A percentile compares a stretch with the other conserved stretches of the same genome.
These are phyloP conservation scores for Trilocha varians DNA, from an alignment of 2,888 invertebrate species.

Conservation along the genomic window DNA sequence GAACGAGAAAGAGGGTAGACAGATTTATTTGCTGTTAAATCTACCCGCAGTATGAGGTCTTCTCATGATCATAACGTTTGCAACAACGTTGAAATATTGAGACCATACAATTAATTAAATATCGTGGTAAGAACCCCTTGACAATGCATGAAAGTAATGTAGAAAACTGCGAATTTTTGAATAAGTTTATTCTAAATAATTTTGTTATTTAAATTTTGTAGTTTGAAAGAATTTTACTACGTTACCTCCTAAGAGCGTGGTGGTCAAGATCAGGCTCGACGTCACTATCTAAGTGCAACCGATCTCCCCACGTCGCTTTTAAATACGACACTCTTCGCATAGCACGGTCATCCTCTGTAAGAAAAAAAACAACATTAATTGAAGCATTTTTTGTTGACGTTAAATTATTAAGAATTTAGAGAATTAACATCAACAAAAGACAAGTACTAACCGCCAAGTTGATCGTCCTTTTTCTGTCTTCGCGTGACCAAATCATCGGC, in stretches of 20 bases:
- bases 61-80: no score
- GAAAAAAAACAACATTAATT: conserved; percentile 21
- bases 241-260: conserved; percentile 76
- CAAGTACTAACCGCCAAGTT: conserved; percentile 57
- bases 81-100: no score
- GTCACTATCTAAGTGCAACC: conserved; percentile 82
- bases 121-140: no score
- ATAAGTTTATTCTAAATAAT: no score
- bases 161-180: no score
- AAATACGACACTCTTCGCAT: conserved; percentile 94
- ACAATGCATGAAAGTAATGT: no score
- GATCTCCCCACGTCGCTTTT: conserved; percentile 90
- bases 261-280: conserved; percentile 74
- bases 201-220: no score
- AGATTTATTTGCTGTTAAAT: no score
- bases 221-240: neutral
- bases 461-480: conserved; percentile 69
- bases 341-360: conserved; percentile 87
- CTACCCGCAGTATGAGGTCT: no score
- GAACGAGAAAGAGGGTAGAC: no score
- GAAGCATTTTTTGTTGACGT: neutral
- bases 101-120: no score
- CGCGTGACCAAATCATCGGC: conserved; percentile 68
- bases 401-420: no score
- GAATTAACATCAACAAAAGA: neutral